Base-by-base conservation (phyloP, 1,140 invertebrate genomes). In the Cydia splendana region DNA sequence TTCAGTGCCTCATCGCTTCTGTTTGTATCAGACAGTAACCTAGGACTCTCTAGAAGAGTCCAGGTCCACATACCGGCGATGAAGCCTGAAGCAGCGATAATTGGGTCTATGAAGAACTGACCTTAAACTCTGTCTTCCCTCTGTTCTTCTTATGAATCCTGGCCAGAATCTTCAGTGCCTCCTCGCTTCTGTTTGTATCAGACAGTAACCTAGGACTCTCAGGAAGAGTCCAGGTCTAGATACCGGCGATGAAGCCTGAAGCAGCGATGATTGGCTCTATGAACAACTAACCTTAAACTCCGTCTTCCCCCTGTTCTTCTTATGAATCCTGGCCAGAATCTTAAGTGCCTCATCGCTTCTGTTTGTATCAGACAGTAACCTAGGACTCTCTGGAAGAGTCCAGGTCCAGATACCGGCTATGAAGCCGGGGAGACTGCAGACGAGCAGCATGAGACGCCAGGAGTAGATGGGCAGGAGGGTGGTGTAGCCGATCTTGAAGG, bases 191-290 rank as follows among this genome's bases (percentile, higher is more conserved):
- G 79, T 95, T 95, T 79, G 95, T 95, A 0, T 95, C 94, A 1
- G 96, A 89, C 18, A 96, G 89, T 80, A 96, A 96, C 79, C 97
- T 95, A 0, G 97, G 97, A 79, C 96, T 97, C 86, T 98, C 97
- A 0, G 96, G 96, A 5, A 96, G 92, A 20, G 93, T 88, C 15
- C 95, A 91, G 1, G 96, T 87, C 77, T 95, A 94, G 0, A 94
- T 13, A 0, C 94, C 93, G 0, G 94, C 90, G 0, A 95, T 48
- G 57, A 96, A 88, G 5, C 94, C 94, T 1, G 95, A 24, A 24
- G 24, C 24, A 24, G 2, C 24, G 24, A 24, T 24, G 24, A 30
- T 30, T 30, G 30, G 3, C 30, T 30, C 30, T 30, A 30, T 30
- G 30, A 30, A 30, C 3, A 28, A 28, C 79, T 62, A 38, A 91